A percentile compares a stretch with the other conserved stretches of the same genome.
phyloP scores from a whole-genome alignment of 2,797 vertebrate species.

The Danio choprae region DNA sequence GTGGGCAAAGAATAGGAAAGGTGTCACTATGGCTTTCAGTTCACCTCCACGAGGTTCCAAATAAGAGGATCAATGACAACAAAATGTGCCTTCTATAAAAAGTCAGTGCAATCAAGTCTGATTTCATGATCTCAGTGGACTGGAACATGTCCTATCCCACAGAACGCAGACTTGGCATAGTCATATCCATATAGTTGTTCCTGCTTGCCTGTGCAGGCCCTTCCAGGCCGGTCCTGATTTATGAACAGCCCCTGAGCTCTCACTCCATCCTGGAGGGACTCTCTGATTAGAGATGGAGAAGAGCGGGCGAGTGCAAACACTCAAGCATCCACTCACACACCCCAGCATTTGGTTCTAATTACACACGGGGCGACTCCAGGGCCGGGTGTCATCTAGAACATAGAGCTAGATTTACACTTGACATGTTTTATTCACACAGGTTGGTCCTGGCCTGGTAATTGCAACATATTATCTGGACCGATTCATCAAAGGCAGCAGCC shows the following conservation, averaged over 20 bases:
- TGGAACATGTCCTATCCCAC: conserved; percentile 13
- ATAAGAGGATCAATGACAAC: conserved; percentile 18
- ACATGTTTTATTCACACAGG: conserved; percentile 64
- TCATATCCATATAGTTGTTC: conserved; percentile 59
- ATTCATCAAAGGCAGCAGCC: conserved; percentile 53
- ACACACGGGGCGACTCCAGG: conserved; percentile 61
- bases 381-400: conserved; percentile 70
- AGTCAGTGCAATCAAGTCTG: conserved; percentile 37
- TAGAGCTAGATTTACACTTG: conserved; percentile 69
- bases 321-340: conserved; percentile 55
- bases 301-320: conserved; percentile 64
- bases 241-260: conserved; percentile 73
- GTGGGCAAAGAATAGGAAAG: neutral
- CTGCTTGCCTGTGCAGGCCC: conserved; percentile 66
- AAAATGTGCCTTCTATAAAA: neutral
- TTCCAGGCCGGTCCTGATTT: conserved; percentile 78
- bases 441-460: conserved; percentile 60
- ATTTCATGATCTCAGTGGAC: conserved; percentile 32
- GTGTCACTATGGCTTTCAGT: conserved; percentile 12
- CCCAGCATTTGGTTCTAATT: conserved; percentile 64
- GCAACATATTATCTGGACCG: conserved; percentile 56
- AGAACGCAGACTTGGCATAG: conserved; percentile 22
- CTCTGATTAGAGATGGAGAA: conserved; percentile 81
- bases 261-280: conserved; percentile 75
- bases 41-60: neutral